These are phyloP conservation scores for Poliocrania exsul DNA, from an alignment of 2,797 vertebrate species.

Conservation along the genomic window DNA sequence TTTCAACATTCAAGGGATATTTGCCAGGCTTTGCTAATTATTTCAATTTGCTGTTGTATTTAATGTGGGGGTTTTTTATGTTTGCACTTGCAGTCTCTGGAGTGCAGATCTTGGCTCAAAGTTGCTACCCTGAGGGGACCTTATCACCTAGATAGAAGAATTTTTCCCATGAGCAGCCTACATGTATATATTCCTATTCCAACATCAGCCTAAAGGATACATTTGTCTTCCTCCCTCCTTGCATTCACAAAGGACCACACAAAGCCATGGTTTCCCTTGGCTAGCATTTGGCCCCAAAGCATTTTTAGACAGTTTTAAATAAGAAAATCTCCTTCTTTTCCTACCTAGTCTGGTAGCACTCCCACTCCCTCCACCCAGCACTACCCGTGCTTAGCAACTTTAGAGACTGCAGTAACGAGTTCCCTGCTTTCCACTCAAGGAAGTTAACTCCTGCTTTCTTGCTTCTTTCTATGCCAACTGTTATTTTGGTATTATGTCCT, in stretches of 20 bases:
- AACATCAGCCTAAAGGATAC: not conserved
- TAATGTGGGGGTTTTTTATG: not conserved
- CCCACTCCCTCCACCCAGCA: not conserved
- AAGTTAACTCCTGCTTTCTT: not conserved
- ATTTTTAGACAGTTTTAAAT: not conserved
- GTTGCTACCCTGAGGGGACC: not conserved
- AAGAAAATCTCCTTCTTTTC: not conserved
- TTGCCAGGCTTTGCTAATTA: not conserved
- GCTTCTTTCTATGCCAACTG: not conserved
- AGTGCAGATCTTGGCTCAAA: not conserved
- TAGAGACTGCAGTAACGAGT: not conserved
- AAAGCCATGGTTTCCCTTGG: not conserved
- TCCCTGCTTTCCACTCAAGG: not conserved
- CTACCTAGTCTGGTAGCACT: not conserved
- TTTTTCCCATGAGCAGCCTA: not conserved
- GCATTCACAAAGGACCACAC: not conserved
- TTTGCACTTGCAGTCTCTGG: not conserved
- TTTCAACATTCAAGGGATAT: not conserved
- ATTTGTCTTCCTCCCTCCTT: not conserved
- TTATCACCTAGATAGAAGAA: not conserved
- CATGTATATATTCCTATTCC: rapidly evolving
- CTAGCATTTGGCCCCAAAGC: rapidly evolving
- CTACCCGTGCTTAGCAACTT: not conserved
- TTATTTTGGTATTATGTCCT: not conserved
- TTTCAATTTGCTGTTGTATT: not conserved